Conservation (phyloP, 2,113 vertebrate species). For the Apus apus region DNA sequence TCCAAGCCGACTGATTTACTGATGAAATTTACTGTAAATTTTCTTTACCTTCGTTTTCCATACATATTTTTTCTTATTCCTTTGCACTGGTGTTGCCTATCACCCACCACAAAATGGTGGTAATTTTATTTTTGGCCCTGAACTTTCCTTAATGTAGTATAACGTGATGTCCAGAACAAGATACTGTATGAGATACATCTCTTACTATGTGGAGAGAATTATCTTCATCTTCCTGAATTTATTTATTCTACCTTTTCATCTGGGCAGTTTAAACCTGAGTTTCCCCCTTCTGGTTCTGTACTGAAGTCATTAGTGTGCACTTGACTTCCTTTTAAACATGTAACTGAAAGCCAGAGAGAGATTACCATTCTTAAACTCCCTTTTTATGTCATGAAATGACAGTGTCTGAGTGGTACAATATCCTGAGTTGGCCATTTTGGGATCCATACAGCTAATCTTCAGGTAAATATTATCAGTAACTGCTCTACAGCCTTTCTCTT, state of each 20-base stretch:
- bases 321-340: background rate
- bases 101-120: background rate
- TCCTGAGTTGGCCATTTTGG: background rate
- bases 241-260: background rate
- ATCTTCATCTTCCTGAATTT: background rate
- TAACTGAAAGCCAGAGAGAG: background rate
- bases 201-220: background rate
- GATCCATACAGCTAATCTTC: background rate
- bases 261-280: background rate
- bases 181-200: rapidly evolving
- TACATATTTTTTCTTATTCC: background rate
- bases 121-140: background rate
- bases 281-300: background rate
- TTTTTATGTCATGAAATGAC: slow-evolving; percentile 1
- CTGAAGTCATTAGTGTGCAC: background rate
- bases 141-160: background rate
- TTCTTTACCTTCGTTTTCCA: background rate
- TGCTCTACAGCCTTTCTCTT: background rate
- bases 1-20: background rate
- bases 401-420: slow-evolving; percentile 1
- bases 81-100: background rate
- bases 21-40: background rate
- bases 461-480: background rate
- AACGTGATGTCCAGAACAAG: background rate
- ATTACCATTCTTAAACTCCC: background rate